Base-by-base conservation (phyloP, 2,113 vertebrate species). In the Syngnathoides biaculeatus region DNA sequence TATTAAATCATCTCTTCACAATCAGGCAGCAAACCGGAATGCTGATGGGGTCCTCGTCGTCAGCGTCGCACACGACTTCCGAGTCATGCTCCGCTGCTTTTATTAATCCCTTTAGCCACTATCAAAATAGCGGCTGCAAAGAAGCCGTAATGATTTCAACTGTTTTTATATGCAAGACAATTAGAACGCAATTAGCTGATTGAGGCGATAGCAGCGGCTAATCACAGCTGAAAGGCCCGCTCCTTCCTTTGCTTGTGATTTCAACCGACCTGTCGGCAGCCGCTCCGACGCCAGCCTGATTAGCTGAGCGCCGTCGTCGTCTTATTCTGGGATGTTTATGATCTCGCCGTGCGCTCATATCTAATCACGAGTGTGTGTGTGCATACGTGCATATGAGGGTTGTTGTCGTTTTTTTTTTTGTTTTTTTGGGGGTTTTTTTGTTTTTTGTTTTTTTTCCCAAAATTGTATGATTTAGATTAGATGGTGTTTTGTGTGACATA, bases 341-440 rank as follows among this genome's bases (percentile, higher is more conserved):
- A 80, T 73, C 76, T 65, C 69, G 10, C 69, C 76, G 63, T 80
- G 19, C 20, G 20, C 48, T 52, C 9, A 17, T 30, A 57, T 30
- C 74, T 67, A 81, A 89, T 84, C 80, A 82, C 80, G 79, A 92
- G 91, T 92, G 64, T 93, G 63, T 90, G 91, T 92, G 57, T 74
- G 71, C 63, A 68, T 69, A 14, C 63, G 67, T 67, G 48, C 66
- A 55, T 52, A 27, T 42, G 24, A 53, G 59, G n/a, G n/a, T n/a
- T n/a, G n/a, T n/a, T n/a, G n/a, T n/a, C n/a, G n/a, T n/a, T n/a
- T n/a, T n/a, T n/a, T n/a, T n/a, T 14, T 17, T 14, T 45, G 43
- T 45, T 3, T 92, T 90, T 93, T 57, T 93, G 63, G 90, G 91
- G 92, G 56, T 73, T 69, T 65, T 69, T 71, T 17, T 65, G 67